Conservation (phyloP, 2,113 vertebrate genomes). For the Rhea pennata region DNA sequence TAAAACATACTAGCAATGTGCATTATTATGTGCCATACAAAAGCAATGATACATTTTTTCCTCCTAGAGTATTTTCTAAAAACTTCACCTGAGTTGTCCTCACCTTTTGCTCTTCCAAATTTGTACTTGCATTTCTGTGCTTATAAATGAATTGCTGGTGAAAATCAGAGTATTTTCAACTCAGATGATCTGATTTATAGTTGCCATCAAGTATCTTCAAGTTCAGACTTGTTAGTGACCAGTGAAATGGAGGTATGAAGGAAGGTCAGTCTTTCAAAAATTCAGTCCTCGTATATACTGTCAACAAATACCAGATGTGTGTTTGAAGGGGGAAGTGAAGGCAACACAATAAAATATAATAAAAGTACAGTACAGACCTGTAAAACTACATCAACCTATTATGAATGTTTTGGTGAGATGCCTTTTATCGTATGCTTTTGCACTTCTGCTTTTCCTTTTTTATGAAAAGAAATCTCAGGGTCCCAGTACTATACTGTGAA, state of each 20-base stretch:
- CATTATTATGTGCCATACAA: neutral
- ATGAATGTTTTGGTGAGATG: slow-evolving; percentile 11
- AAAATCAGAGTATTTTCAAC: neutral
- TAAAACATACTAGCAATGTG: neutral
- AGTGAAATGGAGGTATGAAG: neutral
- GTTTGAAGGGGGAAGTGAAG: neutral
- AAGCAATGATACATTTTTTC: neutral
- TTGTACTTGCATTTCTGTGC: neutral
- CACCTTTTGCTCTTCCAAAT: neutral
- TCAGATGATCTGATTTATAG: slow-evolving; percentile 2
- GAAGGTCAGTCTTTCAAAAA: slow-evolving; percentile 23
- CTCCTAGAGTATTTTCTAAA: neutral
- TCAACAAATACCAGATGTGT: neutral
- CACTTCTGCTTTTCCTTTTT: neutral
- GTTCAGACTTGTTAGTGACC: slow-evolving; percentile 15
- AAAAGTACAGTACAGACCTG: neutral
- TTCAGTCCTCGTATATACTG: neutral
- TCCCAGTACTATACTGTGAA: neutral
- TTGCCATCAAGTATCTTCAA: neutral
- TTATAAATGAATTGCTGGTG: neutral
- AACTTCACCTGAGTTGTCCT: neutral
- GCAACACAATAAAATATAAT: slow-evolving; percentile 15
- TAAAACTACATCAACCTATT: slow-evolving; percentile 22
- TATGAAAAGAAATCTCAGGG: neutral
- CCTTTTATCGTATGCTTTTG: neutral